A percentile compares a stretch with the other conserved stretches of the same genome.
Evolutionary conservation across 2,113 vertebrate species (phyloP).

Genomic region (Brachypteracias leptosomus): DNA sequence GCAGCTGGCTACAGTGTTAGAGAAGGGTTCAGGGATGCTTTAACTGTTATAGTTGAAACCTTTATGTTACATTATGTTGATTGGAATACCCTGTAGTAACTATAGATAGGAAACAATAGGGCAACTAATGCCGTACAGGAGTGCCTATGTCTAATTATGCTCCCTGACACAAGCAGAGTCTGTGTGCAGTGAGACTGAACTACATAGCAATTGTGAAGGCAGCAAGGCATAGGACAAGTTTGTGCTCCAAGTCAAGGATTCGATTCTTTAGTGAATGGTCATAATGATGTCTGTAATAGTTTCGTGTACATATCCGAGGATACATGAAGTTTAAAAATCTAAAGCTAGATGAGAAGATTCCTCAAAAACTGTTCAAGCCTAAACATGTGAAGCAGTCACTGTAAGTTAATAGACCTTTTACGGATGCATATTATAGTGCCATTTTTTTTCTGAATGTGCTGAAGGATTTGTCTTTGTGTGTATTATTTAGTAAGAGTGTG

Average conservation of each 20-base stretch:
- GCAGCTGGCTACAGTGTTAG: not conserved
- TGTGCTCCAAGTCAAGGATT: not conserved
- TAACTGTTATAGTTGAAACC: not conserved
- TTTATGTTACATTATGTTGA: not conserved
- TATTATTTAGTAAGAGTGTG: not conserved
- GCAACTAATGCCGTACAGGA: not conserved
- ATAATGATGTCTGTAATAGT: constrained; percentile 14
- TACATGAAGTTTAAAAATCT: not conserved
- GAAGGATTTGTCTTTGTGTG: constrained; percentile 36
- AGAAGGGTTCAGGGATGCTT: not conserved
- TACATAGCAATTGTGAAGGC: not conserved
- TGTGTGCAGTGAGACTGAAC: not conserved
- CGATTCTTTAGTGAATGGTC: not conserved
- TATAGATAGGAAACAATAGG: constrained; percentile 6
- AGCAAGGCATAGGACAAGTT: not conserved
- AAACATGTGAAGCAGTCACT: constrained; percentile 31
- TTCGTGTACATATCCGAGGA: not conserved
- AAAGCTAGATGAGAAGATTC: constrained; percentile 4
- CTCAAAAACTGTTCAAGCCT: not conserved
- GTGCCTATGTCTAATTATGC: not conserved
- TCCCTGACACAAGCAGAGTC: not conserved
- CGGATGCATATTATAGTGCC: not conserved
- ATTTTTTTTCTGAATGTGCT: not conserved
- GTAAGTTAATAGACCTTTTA: constrained; percentile 22
- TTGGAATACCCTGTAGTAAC: not conserved